Conservation (phyloP, 2,797 vertebrate species). For the Psittacula echo region DNA sequence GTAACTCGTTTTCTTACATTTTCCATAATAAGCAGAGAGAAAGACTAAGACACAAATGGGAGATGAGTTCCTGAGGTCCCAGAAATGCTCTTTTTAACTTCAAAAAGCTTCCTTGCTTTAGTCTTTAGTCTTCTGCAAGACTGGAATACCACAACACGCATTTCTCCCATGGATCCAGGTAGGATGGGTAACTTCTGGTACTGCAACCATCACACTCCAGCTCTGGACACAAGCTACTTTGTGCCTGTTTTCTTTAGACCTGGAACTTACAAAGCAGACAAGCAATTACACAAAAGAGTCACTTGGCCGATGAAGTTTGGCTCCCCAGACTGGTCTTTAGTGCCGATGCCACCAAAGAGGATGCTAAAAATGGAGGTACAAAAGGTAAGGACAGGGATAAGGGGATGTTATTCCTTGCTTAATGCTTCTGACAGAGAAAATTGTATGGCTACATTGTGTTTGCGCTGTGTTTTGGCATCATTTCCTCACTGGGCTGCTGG, state of each 20-base stretch:
- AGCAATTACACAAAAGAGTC: constrained; percentile 71
- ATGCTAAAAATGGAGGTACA: constrained; percentile 82
- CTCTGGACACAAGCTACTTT: not conserved
- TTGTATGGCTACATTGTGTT: accelerated
- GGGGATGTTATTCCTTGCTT: not conserved
- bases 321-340: constrained; percentile 84
- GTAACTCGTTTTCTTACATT: not conserved
- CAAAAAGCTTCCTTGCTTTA: not conserved
- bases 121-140: not conserved
- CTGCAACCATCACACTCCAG: not conserved
- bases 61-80: not conserved
- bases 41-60: not conserved
- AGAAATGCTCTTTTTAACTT: not conserved
- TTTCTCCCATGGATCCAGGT: not conserved
- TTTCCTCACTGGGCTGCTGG: not conserved
- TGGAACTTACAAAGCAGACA: constrained; percentile 76
- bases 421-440: not conserved
- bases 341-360: constrained; percentile 75
- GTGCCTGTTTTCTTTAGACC: constrained; percentile 76
- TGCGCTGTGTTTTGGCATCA: not conserved
- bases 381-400: not conserved
- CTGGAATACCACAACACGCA: not conserved
- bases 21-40: not conserved
- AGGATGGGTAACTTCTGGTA: not conserved
- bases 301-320: constrained; percentile 89